These are phyloP conservation scores for Corapipo altera DNA, from an alignment of 2,113 vertebrate genomes.

Conservation along the genomic window DNA sequence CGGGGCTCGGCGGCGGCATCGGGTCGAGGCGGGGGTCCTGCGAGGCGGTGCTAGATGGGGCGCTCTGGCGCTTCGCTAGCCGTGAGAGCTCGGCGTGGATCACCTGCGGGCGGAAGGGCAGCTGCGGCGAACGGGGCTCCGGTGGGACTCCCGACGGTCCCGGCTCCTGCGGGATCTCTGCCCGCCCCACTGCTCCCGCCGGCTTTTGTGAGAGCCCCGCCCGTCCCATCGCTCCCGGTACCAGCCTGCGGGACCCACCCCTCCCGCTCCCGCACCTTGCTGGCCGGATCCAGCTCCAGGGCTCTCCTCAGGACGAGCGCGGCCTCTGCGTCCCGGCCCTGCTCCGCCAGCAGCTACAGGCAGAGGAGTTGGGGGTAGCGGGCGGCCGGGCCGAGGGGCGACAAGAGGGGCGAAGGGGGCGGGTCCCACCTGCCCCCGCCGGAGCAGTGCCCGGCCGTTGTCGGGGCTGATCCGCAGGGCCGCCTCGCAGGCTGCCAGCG, in stretches of 20 bases:
- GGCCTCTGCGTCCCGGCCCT: conserved; percentile 79
- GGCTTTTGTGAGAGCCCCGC: background rate
- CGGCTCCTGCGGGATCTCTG: background rate
- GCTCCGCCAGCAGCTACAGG: conserved; percentile 82
- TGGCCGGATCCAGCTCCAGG: conserved; percentile 84
- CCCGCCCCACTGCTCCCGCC: background rate
- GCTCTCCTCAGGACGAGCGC: conserved; percentile 79
- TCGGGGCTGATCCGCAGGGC: conserved; percentile 75
- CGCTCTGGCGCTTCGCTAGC: conserved; percentile 72
- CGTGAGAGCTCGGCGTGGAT: conserved; percentile 82
- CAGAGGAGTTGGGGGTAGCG: background rate
- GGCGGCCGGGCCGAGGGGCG: background rate
- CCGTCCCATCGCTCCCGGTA: background rate
- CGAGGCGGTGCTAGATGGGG: background rate
- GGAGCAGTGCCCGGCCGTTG: conserved; percentile 82
- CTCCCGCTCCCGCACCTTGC: conserved; percentile 60
- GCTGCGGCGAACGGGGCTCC: background rate
- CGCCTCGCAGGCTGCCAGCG: conserved; percentile 76
- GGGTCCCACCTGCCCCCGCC: conserved; percentile 77
- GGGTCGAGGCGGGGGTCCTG: background rate
- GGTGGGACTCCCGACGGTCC: background rate
- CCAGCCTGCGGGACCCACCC: background rate
- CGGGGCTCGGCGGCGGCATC: background rate
- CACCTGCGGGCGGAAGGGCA: background rate
- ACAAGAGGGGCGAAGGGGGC: no score